These are phyloP conservation scores for Vireo griseus DNA, from an alignment of 2,797 vertebrate species.

Conservation along the genomic window DNA sequence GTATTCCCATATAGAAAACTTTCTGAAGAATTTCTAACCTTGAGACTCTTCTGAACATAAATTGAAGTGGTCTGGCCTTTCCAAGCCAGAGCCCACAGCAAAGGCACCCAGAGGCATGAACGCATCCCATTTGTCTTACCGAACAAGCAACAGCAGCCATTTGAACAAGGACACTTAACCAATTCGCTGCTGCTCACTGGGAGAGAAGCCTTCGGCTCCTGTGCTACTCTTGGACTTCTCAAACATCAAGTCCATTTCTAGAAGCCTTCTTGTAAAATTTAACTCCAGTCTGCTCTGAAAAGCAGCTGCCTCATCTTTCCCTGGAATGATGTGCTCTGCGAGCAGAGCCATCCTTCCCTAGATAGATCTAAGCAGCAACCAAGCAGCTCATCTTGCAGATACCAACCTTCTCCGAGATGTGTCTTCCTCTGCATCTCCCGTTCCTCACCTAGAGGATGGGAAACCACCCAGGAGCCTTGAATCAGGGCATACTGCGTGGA, in stretches of 20 bases:
- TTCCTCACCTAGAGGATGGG: fast-evolving
- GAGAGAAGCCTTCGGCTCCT: background rate
- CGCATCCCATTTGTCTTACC: background rate
- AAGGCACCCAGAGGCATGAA: background rate
- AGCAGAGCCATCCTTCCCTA: background rate
- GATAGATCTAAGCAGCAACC: background rate
- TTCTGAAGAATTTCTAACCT: background rate
- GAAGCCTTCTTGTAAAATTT: background rate
- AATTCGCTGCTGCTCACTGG: background rate
- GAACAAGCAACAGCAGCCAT: background rate
- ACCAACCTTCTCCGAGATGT: fast-evolving
- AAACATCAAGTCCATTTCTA: background rate
- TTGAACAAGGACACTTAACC: background rate
- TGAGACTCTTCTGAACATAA: background rate
- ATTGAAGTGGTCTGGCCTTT: background rate
- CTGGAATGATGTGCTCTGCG: fast-evolving
- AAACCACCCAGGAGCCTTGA: background rate
- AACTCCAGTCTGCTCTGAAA: fast-evolving
- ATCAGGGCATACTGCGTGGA: fast-evolving
- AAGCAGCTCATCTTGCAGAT: background rate
- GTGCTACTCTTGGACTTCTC: background rate
- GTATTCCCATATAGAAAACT: background rate
- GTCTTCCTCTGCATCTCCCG: background rate
- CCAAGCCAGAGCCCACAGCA: background rate
- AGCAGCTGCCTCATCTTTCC: fast-evolving